Conservation (phyloP, 2,888 invertebrate genomes). For the Nesidiocoris tenuis region DNA sequence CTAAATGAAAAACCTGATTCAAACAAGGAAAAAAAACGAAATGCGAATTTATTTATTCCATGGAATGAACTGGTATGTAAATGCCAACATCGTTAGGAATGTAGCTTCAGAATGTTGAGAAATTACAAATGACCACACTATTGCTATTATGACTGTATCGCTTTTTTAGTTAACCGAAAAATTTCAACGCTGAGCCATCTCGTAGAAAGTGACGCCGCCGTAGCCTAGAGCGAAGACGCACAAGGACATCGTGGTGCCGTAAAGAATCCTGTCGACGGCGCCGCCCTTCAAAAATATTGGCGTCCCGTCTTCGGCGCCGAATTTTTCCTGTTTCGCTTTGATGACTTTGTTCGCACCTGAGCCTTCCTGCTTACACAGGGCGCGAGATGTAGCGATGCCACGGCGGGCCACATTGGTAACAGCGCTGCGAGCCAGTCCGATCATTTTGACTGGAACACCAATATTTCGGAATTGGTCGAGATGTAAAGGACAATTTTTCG, state of each 20-base stretch:
- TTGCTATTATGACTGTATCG: too few species aligned
- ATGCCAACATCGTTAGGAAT: too few species aligned
- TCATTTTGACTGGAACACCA: slow-evolving; percentile 23
- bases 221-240: slow-evolving; percentile 39
- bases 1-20: too few species aligned
- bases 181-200: too few species aligned
- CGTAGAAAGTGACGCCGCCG: slow-evolving; percentile 34
- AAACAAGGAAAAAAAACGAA: too few species aligned
- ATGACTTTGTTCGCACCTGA: slow-evolving; percentile 34
- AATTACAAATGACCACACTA: too few species aligned
- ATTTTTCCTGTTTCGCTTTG: slow-evolving; percentile 36
- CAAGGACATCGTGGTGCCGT: slow-evolving; percentile 36
- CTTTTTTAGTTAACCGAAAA: too few species aligned
- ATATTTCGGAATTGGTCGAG: neutral
- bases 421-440: slow-evolving; percentile 18
- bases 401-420: slow-evolving; percentile 24
- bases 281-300: slow-evolving; percentile 46
- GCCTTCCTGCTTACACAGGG: neutral
- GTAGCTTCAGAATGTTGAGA: too few species aligned
- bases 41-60: too few species aligned
- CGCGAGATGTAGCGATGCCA: slow-evolving; percentile 10
- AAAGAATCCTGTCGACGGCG: slow-evolving; percentile 36
- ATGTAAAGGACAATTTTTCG: too few species aligned
- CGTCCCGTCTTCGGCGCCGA: slow-evolving; percentile 42
- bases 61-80: too few species aligned